Conservation (phyloP, 2,797 vertebrate species). For the Gymnodraco acuticeps region DNA sequence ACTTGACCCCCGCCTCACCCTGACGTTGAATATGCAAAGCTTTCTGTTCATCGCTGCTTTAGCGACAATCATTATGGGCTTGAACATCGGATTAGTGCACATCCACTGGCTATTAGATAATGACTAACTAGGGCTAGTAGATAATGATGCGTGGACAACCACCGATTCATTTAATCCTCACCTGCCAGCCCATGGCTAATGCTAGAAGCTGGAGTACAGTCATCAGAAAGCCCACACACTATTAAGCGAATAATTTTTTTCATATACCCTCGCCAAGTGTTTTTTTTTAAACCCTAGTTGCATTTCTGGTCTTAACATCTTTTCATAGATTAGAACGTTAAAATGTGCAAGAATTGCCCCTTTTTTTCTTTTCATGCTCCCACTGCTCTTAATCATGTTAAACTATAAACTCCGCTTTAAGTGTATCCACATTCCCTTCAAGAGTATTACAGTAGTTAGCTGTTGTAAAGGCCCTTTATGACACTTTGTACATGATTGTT, state of each 20-base stretch:
- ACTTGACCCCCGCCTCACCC: conserved; percentile 54
- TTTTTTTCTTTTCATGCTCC: conserved; percentile 4
- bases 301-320: conserved; percentile 9
- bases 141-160: conserved; percentile 53
- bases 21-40: conserved; percentile 61
- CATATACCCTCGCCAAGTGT: not conserved
- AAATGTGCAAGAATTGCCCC: not conserved
- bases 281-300: conserved; percentile 9
- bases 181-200: conserved; percentile 28
- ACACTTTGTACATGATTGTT: conserved; percentile 1
- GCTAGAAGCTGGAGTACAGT: conserved; percentile 20
- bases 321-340: not conserved
- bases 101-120: conserved; percentile 53
- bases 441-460: not conserved
- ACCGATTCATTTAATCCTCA: conserved; percentile 51
- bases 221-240: conserved; percentile 16
- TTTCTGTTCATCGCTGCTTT: conserved; percentile 42
- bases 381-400: conserved; percentile 15
- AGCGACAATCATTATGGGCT: conserved; percentile 64
- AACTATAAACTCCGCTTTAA: not conserved
- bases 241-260: conserved; percentile 10
- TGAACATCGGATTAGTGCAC: conserved; percentile 68
- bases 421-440: conserved; percentile 7
- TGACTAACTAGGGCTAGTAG: conserved; percentile 38
- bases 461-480: not conserved